Evolutionary conservation across 2,113 vertebrate species (phyloP).

Genomic region (Passer domesticus): DNA sequence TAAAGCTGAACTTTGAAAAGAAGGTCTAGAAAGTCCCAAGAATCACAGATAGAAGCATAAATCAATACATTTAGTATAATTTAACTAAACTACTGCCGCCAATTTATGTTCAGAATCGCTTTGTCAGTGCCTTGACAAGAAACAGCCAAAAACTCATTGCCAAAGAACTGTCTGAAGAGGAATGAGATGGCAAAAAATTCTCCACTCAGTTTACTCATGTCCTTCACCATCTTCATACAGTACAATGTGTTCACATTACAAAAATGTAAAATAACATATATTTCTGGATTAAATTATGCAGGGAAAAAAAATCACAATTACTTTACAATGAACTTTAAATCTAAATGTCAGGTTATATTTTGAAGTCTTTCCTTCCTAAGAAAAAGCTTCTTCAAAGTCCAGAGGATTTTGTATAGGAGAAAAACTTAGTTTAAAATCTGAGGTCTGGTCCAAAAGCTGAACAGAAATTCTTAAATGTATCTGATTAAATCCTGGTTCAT

Average conservation of each 20-base stretch:
- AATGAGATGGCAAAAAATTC: constrained; percentile 15
- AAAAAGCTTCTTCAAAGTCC: neutral
- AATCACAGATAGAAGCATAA: constrained; percentile 13
- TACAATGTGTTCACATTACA: neutral
- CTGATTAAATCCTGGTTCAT: neutral
- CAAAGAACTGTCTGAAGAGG: neutral
- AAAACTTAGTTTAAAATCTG: neutral
- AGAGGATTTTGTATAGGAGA: neutral
- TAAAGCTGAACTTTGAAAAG: constrained; percentile 20
- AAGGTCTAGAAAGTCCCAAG: constrained; percentile 3
- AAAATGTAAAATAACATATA: neutral
- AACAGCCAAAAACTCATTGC: neutral
- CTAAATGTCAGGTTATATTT: neutral
- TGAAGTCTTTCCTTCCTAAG: neutral
- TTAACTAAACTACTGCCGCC: neutral
- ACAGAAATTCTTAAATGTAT: neutral
- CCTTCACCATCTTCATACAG: neutral
- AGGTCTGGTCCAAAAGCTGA: neutral
- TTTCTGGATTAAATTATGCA: neutral
- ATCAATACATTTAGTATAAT: constrained; percentile 27
- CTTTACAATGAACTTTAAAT: neutral
- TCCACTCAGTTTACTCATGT: neutral
- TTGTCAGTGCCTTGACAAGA: neutral
- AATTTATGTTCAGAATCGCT: neutral
- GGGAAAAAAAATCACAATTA: neutral